Evolutionary conservation across 2,888 invertebrate genomes (phyloP), one percentile per base, ranked within the genome.

Genomic region (Drosophila subsilvestris): DNA sequence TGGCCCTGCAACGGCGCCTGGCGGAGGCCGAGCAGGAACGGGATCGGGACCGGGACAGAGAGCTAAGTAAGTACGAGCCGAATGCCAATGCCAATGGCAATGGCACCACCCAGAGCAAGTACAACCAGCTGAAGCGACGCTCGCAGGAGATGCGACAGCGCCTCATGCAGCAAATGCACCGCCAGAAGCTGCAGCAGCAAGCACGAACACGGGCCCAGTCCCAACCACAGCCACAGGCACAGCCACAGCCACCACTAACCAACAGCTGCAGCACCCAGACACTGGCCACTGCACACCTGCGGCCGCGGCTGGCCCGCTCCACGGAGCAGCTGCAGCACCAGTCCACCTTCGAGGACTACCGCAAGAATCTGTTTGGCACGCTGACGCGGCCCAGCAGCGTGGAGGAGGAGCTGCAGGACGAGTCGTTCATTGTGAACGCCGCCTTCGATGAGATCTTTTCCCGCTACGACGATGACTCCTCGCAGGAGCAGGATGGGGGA

Each of bases 401-500:
- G 5, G 81, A 80, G 56, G 80, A 86, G 57, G 86, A 90, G 53
- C 37, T 85, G 56, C 87, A 83, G 69, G 90, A 90, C 51, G 91
- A 89, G 42, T 70, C 90, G 9, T 86, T 81, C 37, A 88, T 92
- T 60, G 91, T 92, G 3, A 91, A 91, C 61, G 89, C 89, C 12
- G 91, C 91, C 10, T 92, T 92, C 48, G 90, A 90, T 58, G 92
- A 88, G 58, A 91, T 91, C 27, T 91, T 92, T 72, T 79, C 89
- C 1, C 84, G 87, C 10, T 90, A 91, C 44, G 85, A 82, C 14
- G 90, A 89, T 9, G 90, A 89, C 1, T 37, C 37, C 14, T 37
- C 37, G 6, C 37, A 37, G 7, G 85, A 89, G 12, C 81, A 81
- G 4, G 63, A 74, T n/a, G n/a, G n/a, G n/a, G n/a, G n/a, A n/a